Evolutionary conservation across 2,888 invertebrate genomes (phyloP), one percentile per base, ranked within the genome.

Genomic region (Tolmerus cingulatus): DNA sequence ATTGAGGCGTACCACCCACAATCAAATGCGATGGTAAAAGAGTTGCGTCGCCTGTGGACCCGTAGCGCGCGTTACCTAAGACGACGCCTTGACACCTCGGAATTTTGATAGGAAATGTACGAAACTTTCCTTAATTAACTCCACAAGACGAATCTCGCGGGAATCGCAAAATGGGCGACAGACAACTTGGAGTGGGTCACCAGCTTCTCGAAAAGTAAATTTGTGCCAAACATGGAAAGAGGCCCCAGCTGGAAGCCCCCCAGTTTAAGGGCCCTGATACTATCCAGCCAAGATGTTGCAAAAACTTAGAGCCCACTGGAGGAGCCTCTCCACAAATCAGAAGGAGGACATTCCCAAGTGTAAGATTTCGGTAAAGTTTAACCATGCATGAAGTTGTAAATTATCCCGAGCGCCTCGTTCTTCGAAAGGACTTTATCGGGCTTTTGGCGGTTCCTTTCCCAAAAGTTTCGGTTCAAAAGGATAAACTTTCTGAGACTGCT

Each of bases 331-430:
- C 74, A 85, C 85, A 85, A 85, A 74, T 85, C 74, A 85, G 34
- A 19, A 84, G 85, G 43, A 85, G 84, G 84, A 84, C 84, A 84
- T 43, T 85, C 85, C 85, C 85, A 85, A 85, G 85, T 85, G 74
- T 85, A 85, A 85, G 85, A 85, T 85, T 85, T 85, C 74, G 85
- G 74, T 16, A 74, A 85, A 85, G 85, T 85, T 85, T 85, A 85
- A 74, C 85, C 85, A 85, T 85, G 85, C 85, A 85, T 85, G 85
- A 85, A 85, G 85, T 74, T 85, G 85, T 85, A 85, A 85, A 85
- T 85, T 85, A 85, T 85, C 85, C 85, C 46, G 27, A 34, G 37
- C 34, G 19, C 46, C 46, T 43, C 46, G 74, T 43, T 46, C 40
- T 37, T n/a, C n/a, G 19, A 74, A 23, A 46, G 74, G 51, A 85